Percentiles rank a stretch among this genome's conserved stretches.
Conservation (phyloP, 2,888 invertebrate genomes). For the Cetonia aurata region DNA sequence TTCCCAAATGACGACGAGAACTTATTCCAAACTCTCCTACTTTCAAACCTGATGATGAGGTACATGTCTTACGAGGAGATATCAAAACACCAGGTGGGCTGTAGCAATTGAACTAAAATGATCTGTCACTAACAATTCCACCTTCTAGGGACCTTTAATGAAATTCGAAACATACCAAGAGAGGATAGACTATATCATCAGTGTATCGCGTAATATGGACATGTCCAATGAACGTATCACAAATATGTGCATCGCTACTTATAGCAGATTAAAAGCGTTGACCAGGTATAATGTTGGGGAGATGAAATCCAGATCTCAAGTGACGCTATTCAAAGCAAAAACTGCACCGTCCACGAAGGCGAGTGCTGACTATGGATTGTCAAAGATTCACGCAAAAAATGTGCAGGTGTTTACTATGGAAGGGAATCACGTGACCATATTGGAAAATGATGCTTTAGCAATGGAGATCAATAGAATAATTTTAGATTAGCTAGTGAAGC, state of each 20-base stretch:
- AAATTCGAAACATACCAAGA: slow-evolving; percentile 31
- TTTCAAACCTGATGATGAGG: slow-evolving; percentile 69
- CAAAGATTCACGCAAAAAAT: slow-evolving; percentile 70
- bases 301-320: slow-evolving; percentile 68
- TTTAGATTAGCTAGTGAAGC: not conserved
- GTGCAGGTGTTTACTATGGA: slow-evolving; percentile 76
- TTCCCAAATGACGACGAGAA: slow-evolving; percentile 65
- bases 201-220: slow-evolving; percentile 58
- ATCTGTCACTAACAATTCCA: slow-evolving; percentile 2
- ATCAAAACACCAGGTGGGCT: slow-evolving; percentile 42
- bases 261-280: slow-evolving; percentile 71
- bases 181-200: slow-evolving; percentile 31
- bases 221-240: slow-evolving; percentile 64
- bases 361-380: slow-evolving; percentile 75
- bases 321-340: slow-evolving; percentile 76
- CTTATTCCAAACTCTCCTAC: slow-evolving; percentile 69
- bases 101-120: not conserved
- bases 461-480: slow-evolving; percentile 69
- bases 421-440: slow-evolving; percentile 79
- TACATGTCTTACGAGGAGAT: slow-evolving; percentile 45
- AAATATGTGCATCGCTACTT: slow-evolving; percentile 66
- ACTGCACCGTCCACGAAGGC: not conserved
- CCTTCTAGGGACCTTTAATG: slow-evolving; percentile 14
- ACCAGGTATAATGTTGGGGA: slow-evolving; percentile 66
- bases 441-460: slow-evolving; percentile 75